phyloP scores from a whole-genome alignment of 2,797 vertebrate genomes.

The Tolypeutes matacus region DNA sequence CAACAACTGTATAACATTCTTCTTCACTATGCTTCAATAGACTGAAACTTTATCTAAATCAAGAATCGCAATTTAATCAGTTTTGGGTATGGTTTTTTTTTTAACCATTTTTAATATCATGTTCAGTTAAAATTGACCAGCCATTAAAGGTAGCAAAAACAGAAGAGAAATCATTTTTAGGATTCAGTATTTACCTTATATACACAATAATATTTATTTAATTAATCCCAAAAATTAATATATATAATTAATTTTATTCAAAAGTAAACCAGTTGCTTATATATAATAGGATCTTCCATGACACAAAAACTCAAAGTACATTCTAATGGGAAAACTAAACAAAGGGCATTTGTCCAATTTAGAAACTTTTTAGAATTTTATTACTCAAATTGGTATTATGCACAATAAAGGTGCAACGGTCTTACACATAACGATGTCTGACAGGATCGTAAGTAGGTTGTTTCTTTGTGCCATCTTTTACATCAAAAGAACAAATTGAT shows the following conservation, averaged over 20 bases:
- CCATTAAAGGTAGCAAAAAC: background rate
- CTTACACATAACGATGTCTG: background rate
- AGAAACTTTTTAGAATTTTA: background rate
- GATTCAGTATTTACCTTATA: background rate
- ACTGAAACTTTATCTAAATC: background rate
- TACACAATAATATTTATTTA: background rate
- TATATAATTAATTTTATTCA: background rate
- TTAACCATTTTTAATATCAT: background rate
- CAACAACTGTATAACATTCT: background rate
- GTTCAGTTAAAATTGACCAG: background rate
- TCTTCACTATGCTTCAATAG: background rate
- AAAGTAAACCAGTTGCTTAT: background rate
- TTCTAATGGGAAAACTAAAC: background rate
- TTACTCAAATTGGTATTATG: background rate
- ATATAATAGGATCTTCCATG: background rate
- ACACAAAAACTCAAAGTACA: background rate
- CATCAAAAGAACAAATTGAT: slow-evolving; percentile 9
- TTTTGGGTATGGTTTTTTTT: background rate
- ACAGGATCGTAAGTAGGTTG: background rate
- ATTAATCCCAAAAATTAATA: background rate
- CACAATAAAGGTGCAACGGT: background rate
- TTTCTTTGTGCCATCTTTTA: background rate
- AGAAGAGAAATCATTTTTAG: background rate
- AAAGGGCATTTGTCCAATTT: slow-evolving; percentile 1
- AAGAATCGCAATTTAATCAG: background rate